These are phyloP conservation scores for Clamator glandarius DNA, from an alignment of 2,797 vertebrate species.

Conservation along the genomic window DNA sequence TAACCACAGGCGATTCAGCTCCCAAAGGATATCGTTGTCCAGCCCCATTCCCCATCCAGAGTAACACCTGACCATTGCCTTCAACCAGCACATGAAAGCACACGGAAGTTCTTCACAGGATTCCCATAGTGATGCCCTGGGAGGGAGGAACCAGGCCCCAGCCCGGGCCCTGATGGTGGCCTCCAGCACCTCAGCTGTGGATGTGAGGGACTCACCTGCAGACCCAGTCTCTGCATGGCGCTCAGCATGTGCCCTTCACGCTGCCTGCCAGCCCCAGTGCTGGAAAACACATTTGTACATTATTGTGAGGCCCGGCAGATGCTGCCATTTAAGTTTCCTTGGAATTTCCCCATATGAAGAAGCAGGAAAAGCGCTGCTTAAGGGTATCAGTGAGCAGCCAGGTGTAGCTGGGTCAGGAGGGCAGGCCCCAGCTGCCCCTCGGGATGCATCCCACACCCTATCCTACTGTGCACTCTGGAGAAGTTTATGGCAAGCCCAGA, in stretches of 20 bases:
- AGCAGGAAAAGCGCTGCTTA: rapidly evolving
- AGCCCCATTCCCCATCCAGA: neutral
- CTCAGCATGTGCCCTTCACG: rapidly evolving
- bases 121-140: neutral
- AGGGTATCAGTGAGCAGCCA: rapidly evolving
- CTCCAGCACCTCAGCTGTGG: neutral
- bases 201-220: neutral
- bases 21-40: neutral
- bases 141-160: neutral
- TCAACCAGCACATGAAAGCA: rapidly evolving
- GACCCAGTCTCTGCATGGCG: rapidly evolving
- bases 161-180: neutral
- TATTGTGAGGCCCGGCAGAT: neutral
- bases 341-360: neutral
- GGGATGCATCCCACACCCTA: neutral
- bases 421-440: rapidly evolving
- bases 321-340: neutral
- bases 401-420: rapidly evolving
- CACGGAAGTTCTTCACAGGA: neutral
- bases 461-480: neutral
- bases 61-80: neutral
- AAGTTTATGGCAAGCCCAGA: rapidly evolving
- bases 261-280: rapidly evolving
- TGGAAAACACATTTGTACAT: rapidly evolving
- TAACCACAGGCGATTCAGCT: neutral